Base-by-base conservation (phyloP, 2,113 vertebrate species). In the Callorhinus ursinus region DNA sequence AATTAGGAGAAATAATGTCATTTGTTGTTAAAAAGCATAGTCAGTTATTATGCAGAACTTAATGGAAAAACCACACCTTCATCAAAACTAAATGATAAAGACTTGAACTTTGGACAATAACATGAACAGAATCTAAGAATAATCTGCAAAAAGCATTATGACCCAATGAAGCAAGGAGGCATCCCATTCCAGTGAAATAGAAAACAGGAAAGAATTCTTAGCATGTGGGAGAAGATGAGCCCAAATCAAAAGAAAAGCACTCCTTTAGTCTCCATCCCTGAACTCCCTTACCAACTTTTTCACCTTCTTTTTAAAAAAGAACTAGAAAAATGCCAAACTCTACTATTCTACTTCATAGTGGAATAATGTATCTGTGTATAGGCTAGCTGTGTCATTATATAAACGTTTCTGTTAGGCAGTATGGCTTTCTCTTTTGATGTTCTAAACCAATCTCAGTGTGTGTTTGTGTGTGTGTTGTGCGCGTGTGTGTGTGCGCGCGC, bases 71-170 rank as follows among this genome's bases (percentile, higher is more conserved):
- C 36, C 21, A 77, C 19, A 53, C 13, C 46, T 72, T 86, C 65
- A 81, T 80, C 46, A 80, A 96, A 96, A 71, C 42, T 36, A 77
- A 88, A 86, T 31, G 13, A 79, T 87, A 80, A 85, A 96, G 22
- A 46, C 80, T 77, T 91, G 76, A 93, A 69, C 57, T 96, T 95
- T 19, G 22, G 5, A 80, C 22, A 74, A 59, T 90, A 74, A 74
- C 85, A 71, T 46, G 85, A 46, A 5, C 59, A 93, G 69, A 53
- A 5, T n/a, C 42, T 84, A 5, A 89, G 33, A 95, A 46, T 77
- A 82, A 89, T 67, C 12, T 42, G 33, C 71, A 93, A 87, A 76
- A 57, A 91, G 13, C 65, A 55, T n/a, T 79, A 79, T 83, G 39
- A 93, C 2, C 49, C 28, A 86, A 39, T 11, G 24, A 87, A 61